Evolutionary conservation across 2,113 vertebrate genomes (phyloP).

Genomic region (Nannospalax galili): DNA sequence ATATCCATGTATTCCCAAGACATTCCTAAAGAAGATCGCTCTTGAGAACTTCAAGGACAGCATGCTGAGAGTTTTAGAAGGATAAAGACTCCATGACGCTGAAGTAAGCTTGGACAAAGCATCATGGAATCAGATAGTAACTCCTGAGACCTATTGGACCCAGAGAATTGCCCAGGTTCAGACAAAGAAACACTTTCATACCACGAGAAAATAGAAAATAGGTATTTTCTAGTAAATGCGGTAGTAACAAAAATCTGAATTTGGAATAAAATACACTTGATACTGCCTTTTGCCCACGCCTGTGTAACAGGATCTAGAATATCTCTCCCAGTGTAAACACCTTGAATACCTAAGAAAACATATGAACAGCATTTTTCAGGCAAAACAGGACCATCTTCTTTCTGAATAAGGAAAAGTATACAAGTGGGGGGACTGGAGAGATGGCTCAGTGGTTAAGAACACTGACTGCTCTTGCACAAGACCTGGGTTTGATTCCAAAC

Average conservation of each 20-base stretch:
- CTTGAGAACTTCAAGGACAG: background rate
- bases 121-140: background rate
- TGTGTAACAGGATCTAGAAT: background rate
- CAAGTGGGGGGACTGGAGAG: background rate
- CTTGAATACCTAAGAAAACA: background rate
- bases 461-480: no score
- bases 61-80: background rate
- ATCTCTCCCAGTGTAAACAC: background rate
- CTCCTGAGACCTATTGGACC: background rate
- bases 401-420: background rate
- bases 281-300: background rate
- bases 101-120: background rate
- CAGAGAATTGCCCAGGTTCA: background rate
- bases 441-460: no score
- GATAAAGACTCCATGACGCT: background rate
- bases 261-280: background rate
- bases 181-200: no score
- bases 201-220: no score
- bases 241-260: background rate
- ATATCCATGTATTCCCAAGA: background rate
- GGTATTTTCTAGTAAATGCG: background rate
- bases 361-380: background rate
- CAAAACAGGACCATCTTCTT: background rate
- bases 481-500: no score
- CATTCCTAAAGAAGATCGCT: background rate